Conservation (phyloP, 53 echinoderm and acorn worm genomes). For the Actinopyga echinites region DNA sequence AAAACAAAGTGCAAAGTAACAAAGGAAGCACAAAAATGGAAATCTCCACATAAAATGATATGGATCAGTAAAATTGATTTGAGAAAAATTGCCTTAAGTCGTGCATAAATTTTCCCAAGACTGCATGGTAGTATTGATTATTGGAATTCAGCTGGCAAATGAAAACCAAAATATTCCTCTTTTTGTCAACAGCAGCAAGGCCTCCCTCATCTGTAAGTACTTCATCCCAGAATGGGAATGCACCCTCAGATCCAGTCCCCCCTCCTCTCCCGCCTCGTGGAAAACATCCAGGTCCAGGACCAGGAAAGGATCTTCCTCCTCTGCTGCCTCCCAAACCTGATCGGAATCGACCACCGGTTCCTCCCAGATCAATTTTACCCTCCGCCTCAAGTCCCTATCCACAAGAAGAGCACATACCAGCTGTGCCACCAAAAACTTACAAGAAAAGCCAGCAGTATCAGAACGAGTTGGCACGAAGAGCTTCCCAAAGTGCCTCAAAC, state of each 20-base stretch:
- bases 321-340: conserved; percentile 76
- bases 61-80: too few relatives aligned
- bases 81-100: too few relatives aligned
- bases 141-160: not conserved
- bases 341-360: conserved; percentile 63
- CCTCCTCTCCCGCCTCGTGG: conserved; percentile 71
- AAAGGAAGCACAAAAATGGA: too few relatives aligned
- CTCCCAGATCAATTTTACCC: conserved; percentile 35
- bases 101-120: too few relatives aligned
- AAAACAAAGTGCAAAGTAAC: too few relatives aligned
- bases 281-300: conserved; percentile 51
- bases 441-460: conserved; percentile 44
- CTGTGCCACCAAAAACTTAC: conserved; percentile 50
- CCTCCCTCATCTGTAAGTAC: conserved; percentile 41
- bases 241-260: conserved; percentile 54
- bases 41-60: too few relatives aligned
- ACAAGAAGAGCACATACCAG: conserved; percentile 46
- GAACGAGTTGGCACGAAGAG: conserved; percentile 10
- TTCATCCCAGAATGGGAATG: conserved; percentile 37
- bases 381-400: conserved; percentile 1
- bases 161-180: not conserved
- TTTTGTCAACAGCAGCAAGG: conserved; percentile 33
- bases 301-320: conserved; percentile 63
- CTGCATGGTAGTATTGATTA: too few relatives aligned
- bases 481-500: not conserved